These are phyloP conservation scores for Harlomillsia oculata DNA, from an alignment of 1,140 invertebrate species.

Conservation along the genomic window DNA sequence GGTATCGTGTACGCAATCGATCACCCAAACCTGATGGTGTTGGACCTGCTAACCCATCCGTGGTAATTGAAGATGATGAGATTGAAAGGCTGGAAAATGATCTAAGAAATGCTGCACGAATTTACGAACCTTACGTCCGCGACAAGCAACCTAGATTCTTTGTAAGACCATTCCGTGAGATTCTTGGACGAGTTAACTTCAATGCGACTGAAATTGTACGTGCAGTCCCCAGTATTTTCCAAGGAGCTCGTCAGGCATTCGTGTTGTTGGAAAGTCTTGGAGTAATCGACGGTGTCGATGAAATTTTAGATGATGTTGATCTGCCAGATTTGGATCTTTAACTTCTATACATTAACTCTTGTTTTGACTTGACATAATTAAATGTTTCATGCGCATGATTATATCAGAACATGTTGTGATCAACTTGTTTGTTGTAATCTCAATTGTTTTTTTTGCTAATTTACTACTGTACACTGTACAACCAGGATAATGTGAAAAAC, in stretches of 20 bases:
- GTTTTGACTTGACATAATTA: too few relatives aligned
- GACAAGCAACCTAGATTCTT: conserved; percentile 28
- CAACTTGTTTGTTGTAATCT: too few relatives aligned
- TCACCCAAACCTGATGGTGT: neutral
- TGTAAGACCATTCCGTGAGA: conserved; percentile 6
- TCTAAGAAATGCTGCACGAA: conserved; percentile 7
- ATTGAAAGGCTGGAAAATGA: conserved; percentile 22
- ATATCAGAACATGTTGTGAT: too few relatives aligned
- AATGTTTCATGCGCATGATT: too few relatives aligned
- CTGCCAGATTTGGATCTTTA: too few relatives aligned
- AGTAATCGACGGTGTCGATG: conserved; percentile 1
- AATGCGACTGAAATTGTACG: conserved; percentile 27
- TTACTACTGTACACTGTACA: too few relatives aligned
- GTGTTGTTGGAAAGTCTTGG: conserved; percentile 24
- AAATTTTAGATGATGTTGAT: conserved; percentile 6
- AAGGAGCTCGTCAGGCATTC: conserved; percentile 32
- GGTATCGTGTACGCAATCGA: neutral
- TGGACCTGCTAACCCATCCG: neutral
- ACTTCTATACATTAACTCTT: too few relatives aligned
- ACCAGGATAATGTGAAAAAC: too few relatives aligned
- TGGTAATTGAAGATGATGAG: conserved; percentile 23
- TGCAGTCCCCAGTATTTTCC: conserved; percentile 27
- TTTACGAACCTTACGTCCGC: conserved; percentile 19
- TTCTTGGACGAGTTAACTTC: conserved; percentile 18
- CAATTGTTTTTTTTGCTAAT: too few relatives aligned